phyloP scores from a whole-genome alignment of 1,140 invertebrate species.

The Gryllus bimaculatus region DNA sequence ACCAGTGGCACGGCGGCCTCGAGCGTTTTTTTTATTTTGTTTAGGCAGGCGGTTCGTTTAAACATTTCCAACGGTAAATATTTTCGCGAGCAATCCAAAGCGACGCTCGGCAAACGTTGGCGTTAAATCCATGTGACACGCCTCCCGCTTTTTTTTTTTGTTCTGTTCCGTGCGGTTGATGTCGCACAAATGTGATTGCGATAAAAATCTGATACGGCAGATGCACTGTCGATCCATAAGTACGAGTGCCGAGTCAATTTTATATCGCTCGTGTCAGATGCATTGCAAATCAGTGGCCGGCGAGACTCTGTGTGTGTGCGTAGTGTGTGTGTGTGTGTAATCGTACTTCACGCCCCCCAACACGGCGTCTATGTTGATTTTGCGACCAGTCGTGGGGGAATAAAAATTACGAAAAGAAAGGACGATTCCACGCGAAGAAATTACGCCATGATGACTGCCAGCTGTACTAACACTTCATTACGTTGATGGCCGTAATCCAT shows the following conservation, averaged over 20 bases:
- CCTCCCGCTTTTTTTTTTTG: background rate
- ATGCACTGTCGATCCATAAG: background rate
- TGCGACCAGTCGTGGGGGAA: no score
- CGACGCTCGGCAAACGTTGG: background rate
- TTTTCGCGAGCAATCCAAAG: background rate
- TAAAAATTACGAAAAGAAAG: background rate
- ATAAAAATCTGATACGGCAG: background rate
- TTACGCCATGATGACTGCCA: background rate
- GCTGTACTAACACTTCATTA: background rate
- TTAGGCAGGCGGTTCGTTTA: background rate
- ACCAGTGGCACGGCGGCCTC: no score
- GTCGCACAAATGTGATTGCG: background rate
- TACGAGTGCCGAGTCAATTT: background rate
- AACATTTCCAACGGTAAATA: constrained; percentile 1
- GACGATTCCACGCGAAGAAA: background rate
- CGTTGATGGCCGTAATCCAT: background rate
- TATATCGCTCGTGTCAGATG: background rate
- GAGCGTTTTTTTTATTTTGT: background rate
- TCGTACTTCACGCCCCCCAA: background rate
- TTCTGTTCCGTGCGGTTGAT: background rate
- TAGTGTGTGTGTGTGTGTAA: background rate
- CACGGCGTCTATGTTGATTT: no score
- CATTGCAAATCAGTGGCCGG: background rate
- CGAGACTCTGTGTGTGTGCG: background rate
- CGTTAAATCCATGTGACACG: background rate